These are phyloP conservation scores for Pygocentrus nattereri DNA, from an alignment of 2,797 vertebrate genomes.

Conservation along the genomic window DNA sequence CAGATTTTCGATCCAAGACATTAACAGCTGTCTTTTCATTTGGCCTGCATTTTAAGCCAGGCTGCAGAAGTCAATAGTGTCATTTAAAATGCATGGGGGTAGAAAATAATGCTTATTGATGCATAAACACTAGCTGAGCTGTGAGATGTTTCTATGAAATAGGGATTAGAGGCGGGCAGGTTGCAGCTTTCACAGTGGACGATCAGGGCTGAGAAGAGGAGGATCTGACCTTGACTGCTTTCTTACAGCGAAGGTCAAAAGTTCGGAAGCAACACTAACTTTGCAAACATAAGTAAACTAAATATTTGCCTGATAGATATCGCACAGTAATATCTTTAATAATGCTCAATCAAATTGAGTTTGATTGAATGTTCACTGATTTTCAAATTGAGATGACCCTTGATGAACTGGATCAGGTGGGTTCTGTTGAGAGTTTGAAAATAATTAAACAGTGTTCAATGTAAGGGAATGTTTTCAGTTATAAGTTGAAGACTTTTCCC, in stretches of 20 bases:
- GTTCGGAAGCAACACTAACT: no score
- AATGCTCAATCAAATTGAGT: no score
- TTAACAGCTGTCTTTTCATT: constrained; percentile 42
- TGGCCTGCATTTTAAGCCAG: constrained; percentile 44
- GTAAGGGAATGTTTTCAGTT: no score
- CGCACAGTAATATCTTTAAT: not conserved
- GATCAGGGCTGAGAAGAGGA: not conserved
- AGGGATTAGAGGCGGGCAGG: not conserved
- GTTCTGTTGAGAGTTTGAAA: not conserved
- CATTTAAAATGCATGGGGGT: constrained; percentile 59
- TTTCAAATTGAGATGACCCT: not conserved
- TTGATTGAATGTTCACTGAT: not conserved
- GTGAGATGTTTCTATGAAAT: constrained; percentile 13
- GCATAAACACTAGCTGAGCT: constrained; percentile 51
- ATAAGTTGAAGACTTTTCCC: no score
- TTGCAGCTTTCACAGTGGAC: constrained; percentile 86
- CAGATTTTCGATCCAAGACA: constrained; percentile 48
- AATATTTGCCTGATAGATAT: no score
- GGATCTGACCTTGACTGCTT: not conserved
- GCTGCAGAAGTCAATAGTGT: constrained; percentile 54
- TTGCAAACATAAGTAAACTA: no score
- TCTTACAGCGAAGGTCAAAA: no score
- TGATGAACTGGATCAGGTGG: not conserved
- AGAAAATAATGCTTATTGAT: constrained; percentile 53
- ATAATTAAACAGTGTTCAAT: no score